These are phyloP conservation scores for Lytechinus variegatus DNA, from an alignment of 35 echinoderm and acorn worm species.

Conservation along the genomic window DNA sequence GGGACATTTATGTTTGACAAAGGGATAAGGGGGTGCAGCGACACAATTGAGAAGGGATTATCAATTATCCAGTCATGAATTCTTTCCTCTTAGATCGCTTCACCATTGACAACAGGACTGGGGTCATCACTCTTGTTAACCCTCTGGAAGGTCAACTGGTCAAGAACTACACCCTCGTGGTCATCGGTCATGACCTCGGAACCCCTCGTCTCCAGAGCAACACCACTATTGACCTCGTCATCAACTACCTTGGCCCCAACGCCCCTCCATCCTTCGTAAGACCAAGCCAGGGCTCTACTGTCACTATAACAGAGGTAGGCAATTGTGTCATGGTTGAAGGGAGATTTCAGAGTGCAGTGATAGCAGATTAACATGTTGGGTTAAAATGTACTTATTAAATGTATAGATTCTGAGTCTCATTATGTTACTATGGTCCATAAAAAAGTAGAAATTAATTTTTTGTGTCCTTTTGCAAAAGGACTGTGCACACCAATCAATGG, in stretches of 20 bases:
- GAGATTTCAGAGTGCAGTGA: too few relatives aligned
- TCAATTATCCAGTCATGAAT: background rate
- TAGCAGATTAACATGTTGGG: too few relatives aligned
- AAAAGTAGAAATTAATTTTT: too few relatives aligned
- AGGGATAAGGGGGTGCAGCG: too few relatives aligned
- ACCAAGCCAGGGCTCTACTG: conserved; percentile 40
- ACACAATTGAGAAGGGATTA: too few relatives aligned
- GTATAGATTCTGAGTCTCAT: too few relatives aligned
- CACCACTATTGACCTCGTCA: conserved; percentile 55
- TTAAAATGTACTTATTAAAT: too few relatives aligned
- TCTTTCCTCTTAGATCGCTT: conserved; percentile 61
- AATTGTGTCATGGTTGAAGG: too few relatives aligned
- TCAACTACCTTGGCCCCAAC: conserved; percentile 72
- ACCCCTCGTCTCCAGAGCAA: conserved; percentile 58
- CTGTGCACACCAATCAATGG: too few relatives aligned
- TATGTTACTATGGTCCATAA: too few relatives aligned
- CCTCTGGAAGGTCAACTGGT: conserved; percentile 61
- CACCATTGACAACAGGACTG: conserved; percentile 54
- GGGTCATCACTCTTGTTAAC: conserved; percentile 61
- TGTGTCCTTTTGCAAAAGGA: too few relatives aligned
- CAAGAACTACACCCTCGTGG: conserved; percentile 63
- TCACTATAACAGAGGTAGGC: conserved; percentile 70
- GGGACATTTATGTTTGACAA: too few relatives aligned
- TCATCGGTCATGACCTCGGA: conserved; percentile 69
- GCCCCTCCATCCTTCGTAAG: conserved; percentile 56